Conservation (phyloP, 2,113 vertebrate species). For the Eulacestoma nigropectus region DNA sequence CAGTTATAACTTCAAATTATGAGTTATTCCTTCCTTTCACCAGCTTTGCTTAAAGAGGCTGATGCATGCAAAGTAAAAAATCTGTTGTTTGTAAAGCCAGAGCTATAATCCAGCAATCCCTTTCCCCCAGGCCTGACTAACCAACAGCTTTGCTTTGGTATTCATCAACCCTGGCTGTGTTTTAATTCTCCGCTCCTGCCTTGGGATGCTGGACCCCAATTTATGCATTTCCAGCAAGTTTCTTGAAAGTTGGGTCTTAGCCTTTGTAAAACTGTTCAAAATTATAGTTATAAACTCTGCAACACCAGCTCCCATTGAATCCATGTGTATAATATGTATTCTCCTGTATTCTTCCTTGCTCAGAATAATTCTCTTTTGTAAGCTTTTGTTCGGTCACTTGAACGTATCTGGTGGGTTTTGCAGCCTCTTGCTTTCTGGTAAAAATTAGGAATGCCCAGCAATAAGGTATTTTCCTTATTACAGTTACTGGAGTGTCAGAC, state of each 20-base stretch:
- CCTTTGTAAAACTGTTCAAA: background rate
- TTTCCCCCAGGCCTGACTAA: background rate
- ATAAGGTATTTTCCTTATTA: background rate
- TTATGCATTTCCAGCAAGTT: background rate
- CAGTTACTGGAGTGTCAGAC: background rate
- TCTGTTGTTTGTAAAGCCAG: background rate
- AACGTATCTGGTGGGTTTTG: background rate
- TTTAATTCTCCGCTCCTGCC: background rate
- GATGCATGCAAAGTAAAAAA: background rate
- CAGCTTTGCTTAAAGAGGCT: background rate
- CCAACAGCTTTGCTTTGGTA: background rate
- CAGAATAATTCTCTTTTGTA: background rate
- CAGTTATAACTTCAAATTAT: background rate
- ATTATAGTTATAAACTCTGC: background rate
- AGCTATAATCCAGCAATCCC: background rate
- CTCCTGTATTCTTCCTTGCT: background rate
- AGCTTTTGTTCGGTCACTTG: background rate
- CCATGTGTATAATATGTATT: too few species aligned
- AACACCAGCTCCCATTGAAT: background rate
- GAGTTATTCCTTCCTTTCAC: background rate
- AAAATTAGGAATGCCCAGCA: background rate
- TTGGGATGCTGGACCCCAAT: background rate
- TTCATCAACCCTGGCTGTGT: background rate
- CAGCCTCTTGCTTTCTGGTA: background rate
- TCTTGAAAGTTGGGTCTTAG: background rate